Evolutionary conservation across 2,113 vertebrate species (phyloP), one percentile per base, ranked within the genome.

Genomic region (Isichthys henryi): DNA sequence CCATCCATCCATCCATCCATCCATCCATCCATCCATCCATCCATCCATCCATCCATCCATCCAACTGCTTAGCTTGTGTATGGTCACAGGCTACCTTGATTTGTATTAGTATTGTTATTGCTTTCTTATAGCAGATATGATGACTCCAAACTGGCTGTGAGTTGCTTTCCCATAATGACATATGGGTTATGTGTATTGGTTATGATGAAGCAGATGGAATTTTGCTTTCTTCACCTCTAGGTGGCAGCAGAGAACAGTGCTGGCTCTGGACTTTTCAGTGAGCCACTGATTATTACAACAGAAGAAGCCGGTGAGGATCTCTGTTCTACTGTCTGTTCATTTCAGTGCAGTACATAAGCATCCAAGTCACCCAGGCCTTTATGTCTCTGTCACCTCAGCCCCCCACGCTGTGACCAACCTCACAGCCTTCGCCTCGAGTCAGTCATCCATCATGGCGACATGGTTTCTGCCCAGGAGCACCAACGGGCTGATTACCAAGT

Each of bases 401-500:
- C 98, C 98, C 89, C 98, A 98, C 87, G 95, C 97, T 92, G 98
- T 99, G 91, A 97, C 97, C 88, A 98, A 98, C 93, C 95, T 99
- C 92, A 98, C 97, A 6, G 97, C 98, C 3, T 96, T 96, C 43
- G 95, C 97, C 49, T 94, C 97, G 80, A 99, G 98, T 94, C 96
- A 97, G 93, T 97, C 97, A 66, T 96, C 95, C 50, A 97, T 98
- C 89, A 95, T 97, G 92, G 93, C 98, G 17, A 97, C 96, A 62
- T 99, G 98, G 98, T 98, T 96, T 94, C 96, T 99, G 91, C 98
- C 98, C 8, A 94, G 92, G 43, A 97, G 97, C 93, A 98, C 97
- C 91, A 98, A 99, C 90, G 98, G 98, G 62, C 98, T 97, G 93
- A 99, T 99, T 93, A 99, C 96, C 53, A 97, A 96, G 93, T 99